Evolutionary conservation across 1,140 invertebrate species (phyloP), one percentile per base, ranked within the genome.

Genomic region (Melanaphis sacchari): DNA sequence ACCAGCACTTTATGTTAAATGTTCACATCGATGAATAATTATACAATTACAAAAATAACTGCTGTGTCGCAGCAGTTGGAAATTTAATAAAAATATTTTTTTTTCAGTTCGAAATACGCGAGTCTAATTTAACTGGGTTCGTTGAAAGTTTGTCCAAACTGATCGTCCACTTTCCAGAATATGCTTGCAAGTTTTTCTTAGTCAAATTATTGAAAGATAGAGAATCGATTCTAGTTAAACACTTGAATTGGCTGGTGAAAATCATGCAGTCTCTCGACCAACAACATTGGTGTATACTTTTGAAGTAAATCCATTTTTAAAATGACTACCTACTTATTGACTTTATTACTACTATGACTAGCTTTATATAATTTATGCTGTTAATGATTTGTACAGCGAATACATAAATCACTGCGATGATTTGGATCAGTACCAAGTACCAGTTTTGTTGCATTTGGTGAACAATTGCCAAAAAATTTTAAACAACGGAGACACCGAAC

Each of bases 151-250:
- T 92, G n/a, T 92, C 91, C 11, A 92, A 92, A 92, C 43, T 92
- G 40, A 92, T 92, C 0, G 36, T 92, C 18, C 41, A 82, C 40
- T 92, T 92, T 52, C 46, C 91, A 18, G 91, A 92, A 49, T 84
- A 82, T 21, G 91, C 76, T 36, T 92, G 91, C 43, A 92, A 92
- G 36, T 92, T 76, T 2, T 92, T 92, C 26, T 76, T 92, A 9
- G 76, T 92, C 15, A 41, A 82, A 26, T 8, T 92, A 8, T 24
- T 92, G n/a, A 54, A 26, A 22, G 66, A 92, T n/a, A 82, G 7
- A 46, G n/a, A 92, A 38, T 92, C 91, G 24, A 31, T 92, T 49
- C 40, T 92, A 31, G 91, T 82, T 21, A 92, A 81, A 92, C 66
- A 92, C 31, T 49, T 92, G n/a, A 43, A 92, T 49, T 92, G 91